These are phyloP conservation scores for Agrypnia vestita DNA, from an alignment of 1,140 invertebrate genomes.

Conservation along the genomic window DNA sequence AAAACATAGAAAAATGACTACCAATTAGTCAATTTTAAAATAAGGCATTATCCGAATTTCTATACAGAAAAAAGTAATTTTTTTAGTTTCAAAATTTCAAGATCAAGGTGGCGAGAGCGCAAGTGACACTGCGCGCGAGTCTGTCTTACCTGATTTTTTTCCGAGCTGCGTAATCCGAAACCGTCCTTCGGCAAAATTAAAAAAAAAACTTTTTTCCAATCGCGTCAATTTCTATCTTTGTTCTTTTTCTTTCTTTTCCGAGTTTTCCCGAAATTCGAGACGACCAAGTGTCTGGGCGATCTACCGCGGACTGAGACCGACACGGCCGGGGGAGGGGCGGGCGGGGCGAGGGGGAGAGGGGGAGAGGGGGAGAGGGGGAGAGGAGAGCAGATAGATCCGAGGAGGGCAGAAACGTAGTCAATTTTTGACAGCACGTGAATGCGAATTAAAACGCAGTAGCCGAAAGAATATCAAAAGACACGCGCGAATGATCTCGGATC, in stretches of 20 bases:
- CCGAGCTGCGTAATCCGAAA: constrained; percentile 19
- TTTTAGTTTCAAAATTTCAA: neutral
- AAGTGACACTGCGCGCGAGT: neutral
- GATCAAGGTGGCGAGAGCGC: neutral
- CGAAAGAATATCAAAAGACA: neutral
- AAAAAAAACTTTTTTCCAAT: neutral
- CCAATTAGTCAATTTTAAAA: neutral
- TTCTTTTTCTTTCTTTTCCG: neutral
- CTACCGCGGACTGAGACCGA: constrained; percentile 12
- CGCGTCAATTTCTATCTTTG: neutral
- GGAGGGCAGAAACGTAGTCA: too few species aligned
- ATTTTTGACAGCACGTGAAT: too few species aligned
- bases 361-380: neutral
- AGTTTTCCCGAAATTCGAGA: neutral
- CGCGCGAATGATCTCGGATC: neutral
- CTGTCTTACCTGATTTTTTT: constrained; percentile 7
- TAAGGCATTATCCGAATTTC: neutral
- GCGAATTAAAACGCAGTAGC: neutral
- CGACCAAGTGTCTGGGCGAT: constrained; percentile 12
- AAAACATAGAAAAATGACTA: too few species aligned
- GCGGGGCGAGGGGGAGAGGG: neutral
- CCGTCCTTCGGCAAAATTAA: neutral
- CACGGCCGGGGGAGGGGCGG: neutral
- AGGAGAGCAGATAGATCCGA: neutral
- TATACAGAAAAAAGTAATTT: neutral